Conservation (phyloP, 2,797 vertebrate species). For the Odontamblyopus rebecca region DNA sequence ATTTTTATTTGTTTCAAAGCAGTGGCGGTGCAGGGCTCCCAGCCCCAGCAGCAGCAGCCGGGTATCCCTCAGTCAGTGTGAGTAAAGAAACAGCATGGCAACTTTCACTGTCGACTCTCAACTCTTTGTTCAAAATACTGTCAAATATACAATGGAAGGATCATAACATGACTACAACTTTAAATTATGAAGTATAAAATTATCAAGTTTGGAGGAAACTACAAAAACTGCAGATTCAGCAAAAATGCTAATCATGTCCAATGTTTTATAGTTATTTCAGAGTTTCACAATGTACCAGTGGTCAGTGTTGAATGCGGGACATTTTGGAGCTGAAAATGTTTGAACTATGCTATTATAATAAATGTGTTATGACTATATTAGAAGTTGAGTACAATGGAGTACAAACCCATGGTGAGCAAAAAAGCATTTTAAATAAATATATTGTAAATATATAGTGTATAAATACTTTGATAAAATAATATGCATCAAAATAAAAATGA, state of each 20-base stretch:
- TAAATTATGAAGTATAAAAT: background rate
- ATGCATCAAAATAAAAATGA: background rate
- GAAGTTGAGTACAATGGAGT: background rate
- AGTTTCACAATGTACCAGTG: background rate
- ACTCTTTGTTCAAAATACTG: background rate
- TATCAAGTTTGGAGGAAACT: conserved; percentile 1
- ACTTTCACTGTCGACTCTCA: conserved; percentile 31
- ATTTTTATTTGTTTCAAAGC: conserved; percentile 78
- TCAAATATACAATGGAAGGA: background rate
- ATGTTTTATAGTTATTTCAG: background rate
- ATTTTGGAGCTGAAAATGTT: background rate
- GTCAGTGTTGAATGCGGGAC: background rate
- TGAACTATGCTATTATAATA: background rate
- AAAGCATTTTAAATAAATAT: background rate
- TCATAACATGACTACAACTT: background rate
- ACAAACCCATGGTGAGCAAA: background rate
- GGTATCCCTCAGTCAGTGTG: conserved; percentile 97
- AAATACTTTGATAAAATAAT: background rate
- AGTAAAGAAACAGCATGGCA: conserved; percentile 73
- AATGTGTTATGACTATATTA: background rate
- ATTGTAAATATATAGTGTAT: background rate
- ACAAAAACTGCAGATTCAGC: conserved; percentile 8
- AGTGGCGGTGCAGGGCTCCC: conserved; percentile 82
- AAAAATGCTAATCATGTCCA: background rate
- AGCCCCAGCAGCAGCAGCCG: conserved; percentile 80